phyloP scores from a whole-genome alignment of 2,797 vertebrate genomes.

The Gymnodraco acuticeps region DNA sequence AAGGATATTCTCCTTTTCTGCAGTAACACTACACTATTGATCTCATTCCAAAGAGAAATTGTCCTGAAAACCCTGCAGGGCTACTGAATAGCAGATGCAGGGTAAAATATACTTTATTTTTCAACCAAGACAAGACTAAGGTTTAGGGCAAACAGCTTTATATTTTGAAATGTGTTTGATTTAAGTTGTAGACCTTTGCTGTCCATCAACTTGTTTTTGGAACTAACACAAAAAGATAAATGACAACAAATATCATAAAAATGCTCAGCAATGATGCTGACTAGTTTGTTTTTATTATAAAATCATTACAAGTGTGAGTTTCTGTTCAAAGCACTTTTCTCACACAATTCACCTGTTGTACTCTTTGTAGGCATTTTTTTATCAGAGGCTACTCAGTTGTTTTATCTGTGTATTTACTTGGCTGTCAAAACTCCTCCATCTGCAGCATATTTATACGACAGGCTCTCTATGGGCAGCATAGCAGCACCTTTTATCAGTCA shows the following conservation, averaged over 20 bases:
- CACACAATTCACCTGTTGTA: constrained; percentile 20
- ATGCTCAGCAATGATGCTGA: background rate
- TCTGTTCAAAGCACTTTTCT: background rate
- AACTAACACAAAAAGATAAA: background rate
- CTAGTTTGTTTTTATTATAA: background rate
- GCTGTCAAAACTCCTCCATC: constrained; percentile 64
- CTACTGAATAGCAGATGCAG: constrained; percentile 30
- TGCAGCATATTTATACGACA: constrained; percentile 61
- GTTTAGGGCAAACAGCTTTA: background rate
- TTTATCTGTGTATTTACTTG: constrained; percentile 66
- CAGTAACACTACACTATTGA: constrained; percentile 31
- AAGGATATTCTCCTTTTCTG: constrained; percentile 21
- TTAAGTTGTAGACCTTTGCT: background rate
- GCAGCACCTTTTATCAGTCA: constrained; percentile 65
- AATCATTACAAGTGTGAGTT: background rate
- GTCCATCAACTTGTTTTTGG: background rate
- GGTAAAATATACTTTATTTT: constrained; percentile 17
- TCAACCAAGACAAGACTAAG: background rate
- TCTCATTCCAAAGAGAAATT: constrained; percentile 1
- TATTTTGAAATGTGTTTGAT: background rate
- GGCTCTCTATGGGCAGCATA: constrained; percentile 58
- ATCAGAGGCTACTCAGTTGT: constrained; percentile 37
- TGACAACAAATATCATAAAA: no score
- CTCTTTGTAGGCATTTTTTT: constrained; percentile 42
- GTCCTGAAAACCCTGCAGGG: constrained; percentile 34